phyloP scores from a whole-genome alignment of 2,888 invertebrate species.

The Drosophila anomelani region DNA sequence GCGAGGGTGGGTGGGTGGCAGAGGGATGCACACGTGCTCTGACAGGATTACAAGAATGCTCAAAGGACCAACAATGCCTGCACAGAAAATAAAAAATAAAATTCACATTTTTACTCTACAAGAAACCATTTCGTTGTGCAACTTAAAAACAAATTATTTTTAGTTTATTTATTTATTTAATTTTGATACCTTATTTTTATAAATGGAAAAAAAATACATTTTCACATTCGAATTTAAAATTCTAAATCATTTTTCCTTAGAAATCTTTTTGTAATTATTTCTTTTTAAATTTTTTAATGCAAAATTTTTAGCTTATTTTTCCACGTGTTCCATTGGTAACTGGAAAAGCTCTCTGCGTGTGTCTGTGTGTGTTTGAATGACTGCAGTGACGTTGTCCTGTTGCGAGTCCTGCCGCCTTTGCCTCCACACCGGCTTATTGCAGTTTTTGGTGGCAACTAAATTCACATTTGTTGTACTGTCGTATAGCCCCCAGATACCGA shows the following conservation, averaged over 20 bases:
- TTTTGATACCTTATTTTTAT: not conserved
- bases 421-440: slow-evolving; percentile 36
- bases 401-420: slow-evolving; percentile 23
- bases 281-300: not conserved
- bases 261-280: no score
- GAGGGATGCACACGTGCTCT: slow-evolving; percentile 46
- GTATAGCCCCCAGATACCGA: slow-evolving; percentile 27
- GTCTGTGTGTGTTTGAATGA: slow-evolving; percentile 17
- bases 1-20: not conserved
- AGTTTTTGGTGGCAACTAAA: slow-evolving; percentile 70
- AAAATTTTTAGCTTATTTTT: not conserved
- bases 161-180: not conserved
- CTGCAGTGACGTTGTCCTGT: slow-evolving; percentile 42
- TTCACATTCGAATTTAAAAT: no score
- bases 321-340: not conserved
- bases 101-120: not conserved
- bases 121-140: not conserved
- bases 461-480: slow-evolving; percentile 67
- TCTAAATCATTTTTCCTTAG: no score
- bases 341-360: not conserved
- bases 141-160: not conserved
- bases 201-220: no score
- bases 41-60: slow-evolving; percentile 79
- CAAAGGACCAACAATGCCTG: slow-evolving; percentile 72
- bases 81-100: slow-evolving; percentile 2